Evolutionary conservation across 2,113 vertebrate genomes (phyloP).

Genomic region (Sinocyclocheilus rhinocerous): DNA sequence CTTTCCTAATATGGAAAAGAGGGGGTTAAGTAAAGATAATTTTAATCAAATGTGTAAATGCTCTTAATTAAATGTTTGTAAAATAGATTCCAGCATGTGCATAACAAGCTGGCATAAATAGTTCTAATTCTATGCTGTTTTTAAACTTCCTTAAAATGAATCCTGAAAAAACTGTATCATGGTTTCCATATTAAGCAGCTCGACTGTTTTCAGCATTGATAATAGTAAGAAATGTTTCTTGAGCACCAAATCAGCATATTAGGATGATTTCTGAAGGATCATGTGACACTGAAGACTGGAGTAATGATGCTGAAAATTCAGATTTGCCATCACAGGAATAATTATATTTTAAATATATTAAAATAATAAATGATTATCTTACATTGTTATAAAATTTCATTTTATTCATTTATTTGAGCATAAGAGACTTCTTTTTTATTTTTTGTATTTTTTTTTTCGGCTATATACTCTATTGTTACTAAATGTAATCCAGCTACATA

Average conservation of each 20-base stretch:
- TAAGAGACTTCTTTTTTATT: no score
- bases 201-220: neutral
- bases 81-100: neutral
- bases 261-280: neutral
- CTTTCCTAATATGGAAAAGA: neutral
- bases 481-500: no score
- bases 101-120: neutral
- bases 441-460: no score
- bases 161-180: no score
- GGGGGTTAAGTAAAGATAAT: neutral
- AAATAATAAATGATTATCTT: neutral
- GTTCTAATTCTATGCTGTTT: no score
- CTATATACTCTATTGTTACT: neutral
- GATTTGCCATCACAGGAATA: neutral
- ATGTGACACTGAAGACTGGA: neutral
- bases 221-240: neutral
- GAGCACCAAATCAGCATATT: neutral
- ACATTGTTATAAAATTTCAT: no score
- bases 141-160: no score
- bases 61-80: neutral
- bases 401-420: no score
- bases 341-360: no score
- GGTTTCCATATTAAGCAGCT: no score
- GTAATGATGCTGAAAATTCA: neutral
- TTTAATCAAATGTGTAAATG: neutral